Percentiles rank a stretch among this genome's conserved stretches.
phyloP scores from a whole-genome alignment of 2,113 vertebrate species.

The Indicator maculatus region DNA sequence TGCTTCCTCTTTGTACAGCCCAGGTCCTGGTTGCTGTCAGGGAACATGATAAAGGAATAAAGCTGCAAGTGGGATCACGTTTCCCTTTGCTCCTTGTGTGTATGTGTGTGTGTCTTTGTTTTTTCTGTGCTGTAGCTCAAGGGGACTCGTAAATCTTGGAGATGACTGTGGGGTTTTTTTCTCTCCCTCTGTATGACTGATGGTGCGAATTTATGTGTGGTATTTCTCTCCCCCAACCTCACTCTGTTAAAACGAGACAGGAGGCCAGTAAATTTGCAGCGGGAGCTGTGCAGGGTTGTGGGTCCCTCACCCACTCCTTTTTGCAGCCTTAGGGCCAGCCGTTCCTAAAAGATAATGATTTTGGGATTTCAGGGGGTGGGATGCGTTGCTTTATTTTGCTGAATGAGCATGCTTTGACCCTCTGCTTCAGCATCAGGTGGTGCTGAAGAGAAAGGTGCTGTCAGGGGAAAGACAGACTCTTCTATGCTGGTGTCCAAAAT shows the following conservation, averaged over 20 bases:
- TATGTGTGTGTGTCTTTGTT: constrained; percentile 71
- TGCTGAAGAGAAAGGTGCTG: background rate
- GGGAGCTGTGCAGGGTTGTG: background rate
- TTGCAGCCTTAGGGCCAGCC: constrained; percentile 19
- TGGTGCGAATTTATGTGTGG: constrained; percentile 78
- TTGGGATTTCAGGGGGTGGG: background rate
- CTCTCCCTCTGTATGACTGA: constrained; percentile 55
- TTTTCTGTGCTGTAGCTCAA: constrained; percentile 73
- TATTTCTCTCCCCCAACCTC: constrained; percentile 59
- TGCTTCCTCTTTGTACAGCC: background rate
- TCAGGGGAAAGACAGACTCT: background rate
- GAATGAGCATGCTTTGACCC: background rate
- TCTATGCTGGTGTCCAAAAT: background rate
- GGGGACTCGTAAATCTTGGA: constrained; percentile 77
- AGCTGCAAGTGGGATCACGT: constrained; percentile 65
- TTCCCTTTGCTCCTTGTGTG: constrained; percentile 1
- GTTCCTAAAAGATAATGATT: constrained; percentile 18
- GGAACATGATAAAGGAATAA: constrained; percentile 49
- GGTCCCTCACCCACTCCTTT: background rate
- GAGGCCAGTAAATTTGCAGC: constrained; percentile 47
- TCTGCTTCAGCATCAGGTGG: background rate
- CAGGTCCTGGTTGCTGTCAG: background rate
- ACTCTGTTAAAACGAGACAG: constrained; percentile 17
- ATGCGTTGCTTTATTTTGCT: accelerated
- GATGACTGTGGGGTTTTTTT: constrained; percentile 68